A percentile compares a stretch with the other conserved stretches of the same genome.
Evolutionary conservation across 2,797 vertebrate genomes (phyloP).

Genomic region (Nannoperca australis): DNA sequence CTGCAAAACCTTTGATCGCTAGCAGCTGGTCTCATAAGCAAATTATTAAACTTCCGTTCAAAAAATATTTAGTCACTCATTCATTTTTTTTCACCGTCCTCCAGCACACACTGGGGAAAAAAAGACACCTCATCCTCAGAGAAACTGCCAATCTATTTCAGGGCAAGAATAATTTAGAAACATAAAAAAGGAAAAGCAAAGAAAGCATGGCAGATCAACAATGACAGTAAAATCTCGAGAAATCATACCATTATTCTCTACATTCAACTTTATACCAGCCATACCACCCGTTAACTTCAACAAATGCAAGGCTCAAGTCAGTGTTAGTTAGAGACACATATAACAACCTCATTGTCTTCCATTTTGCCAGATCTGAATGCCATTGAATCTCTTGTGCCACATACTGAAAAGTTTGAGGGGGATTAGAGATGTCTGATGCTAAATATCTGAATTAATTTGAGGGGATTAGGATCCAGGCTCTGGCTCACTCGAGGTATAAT

Average conservation of each 20-base stretch:
- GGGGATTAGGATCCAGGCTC: conserved; percentile 53
- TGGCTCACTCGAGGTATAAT: conserved; percentile 51
- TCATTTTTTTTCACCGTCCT: neutral
- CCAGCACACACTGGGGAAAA: neutral
- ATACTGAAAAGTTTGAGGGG: conserved; percentile 56
- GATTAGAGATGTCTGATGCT: conserved; percentile 63
- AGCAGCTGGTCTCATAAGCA: conserved; percentile 16
- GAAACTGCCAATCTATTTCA: neutral
- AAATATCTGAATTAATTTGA: conserved; percentile 69
- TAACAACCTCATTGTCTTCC: conserved; percentile 36
- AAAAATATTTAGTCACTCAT: conserved; percentile 18
- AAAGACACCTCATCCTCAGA: neutral
- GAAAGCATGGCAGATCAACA: neutral
- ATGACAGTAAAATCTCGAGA: neutral
- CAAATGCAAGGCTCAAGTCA: neutral
- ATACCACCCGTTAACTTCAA: neutral
- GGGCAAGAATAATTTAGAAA: neutral
- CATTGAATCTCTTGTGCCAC: conserved; percentile 43
- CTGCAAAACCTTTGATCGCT: conserved; percentile 35
- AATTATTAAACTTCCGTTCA: conserved; percentile 15
- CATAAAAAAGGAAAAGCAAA: neutral
- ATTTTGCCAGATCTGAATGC: conserved; percentile 38
- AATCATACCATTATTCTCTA: conserved; percentile 1
- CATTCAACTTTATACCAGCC: neutral
- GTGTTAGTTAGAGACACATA: conserved; percentile 7